These are phyloP conservation scores for Rutpela maculata DNA, from an alignment of 2,888 invertebrate genomes.

Conservation along the genomic window DNA sequence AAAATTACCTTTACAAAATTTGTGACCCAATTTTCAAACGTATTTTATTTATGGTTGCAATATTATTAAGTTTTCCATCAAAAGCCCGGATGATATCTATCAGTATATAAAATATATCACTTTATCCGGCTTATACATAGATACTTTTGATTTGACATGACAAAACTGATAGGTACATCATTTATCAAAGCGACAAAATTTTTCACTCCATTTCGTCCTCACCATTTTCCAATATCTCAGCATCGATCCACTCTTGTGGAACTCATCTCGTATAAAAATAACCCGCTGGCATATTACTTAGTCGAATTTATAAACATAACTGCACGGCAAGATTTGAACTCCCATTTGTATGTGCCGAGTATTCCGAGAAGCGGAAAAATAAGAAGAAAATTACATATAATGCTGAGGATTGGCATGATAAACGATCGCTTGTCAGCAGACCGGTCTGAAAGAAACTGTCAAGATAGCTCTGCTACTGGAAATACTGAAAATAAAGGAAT, in stretches of 20 bases:
- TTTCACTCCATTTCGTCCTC: background rate
- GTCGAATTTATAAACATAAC: conserved; percentile 48
- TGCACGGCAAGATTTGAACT: conserved; percentile 42
- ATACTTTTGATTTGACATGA: conserved; percentile 9
- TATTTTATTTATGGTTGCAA: background rate
- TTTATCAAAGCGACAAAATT: conserved; percentile 36
- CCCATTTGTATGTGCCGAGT: conserved; percentile 42
- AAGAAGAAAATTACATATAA: conserved; percentile 53
- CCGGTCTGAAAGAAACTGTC: conserved; percentile 49
- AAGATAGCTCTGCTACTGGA: conserved; percentile 38
- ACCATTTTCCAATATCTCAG: conserved; percentile 22
- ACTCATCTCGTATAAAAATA: background rate
- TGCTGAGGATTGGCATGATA: conserved; percentile 50
- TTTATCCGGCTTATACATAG: background rate
- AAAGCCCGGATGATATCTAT: background rate
- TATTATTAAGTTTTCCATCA: background rate
- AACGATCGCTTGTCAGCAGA: conserved; percentile 50
- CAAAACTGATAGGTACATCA: background rate
- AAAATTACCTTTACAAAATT: no score
- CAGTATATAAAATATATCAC: conserved; percentile 1
- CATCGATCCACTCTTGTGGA: background rate
- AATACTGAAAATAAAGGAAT: conserved; percentile 45
- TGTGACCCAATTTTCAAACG: no score
- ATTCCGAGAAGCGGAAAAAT: conserved; percentile 41
- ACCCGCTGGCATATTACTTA: conserved; percentile 37